A percentile compares a stretch with the other conserved stretches of the same genome.
phyloP scores from a whole-genome alignment of 2,888 invertebrate genomes.

The Cheilosia vernalis region DNA sequence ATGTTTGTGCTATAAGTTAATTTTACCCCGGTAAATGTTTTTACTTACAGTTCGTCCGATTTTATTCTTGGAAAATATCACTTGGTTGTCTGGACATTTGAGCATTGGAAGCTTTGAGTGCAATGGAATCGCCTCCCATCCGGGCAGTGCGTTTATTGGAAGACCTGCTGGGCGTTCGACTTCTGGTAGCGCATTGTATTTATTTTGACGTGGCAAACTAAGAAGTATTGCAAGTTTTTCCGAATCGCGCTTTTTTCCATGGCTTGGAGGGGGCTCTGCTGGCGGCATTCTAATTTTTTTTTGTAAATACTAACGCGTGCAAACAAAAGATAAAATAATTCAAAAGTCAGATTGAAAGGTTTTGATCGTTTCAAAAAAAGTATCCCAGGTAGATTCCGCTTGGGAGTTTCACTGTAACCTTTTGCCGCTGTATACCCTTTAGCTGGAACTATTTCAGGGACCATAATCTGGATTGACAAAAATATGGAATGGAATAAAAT shows the following conservation, averaged over 20 bases:
- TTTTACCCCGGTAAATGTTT: not conserved
- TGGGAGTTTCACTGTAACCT: not conserved
- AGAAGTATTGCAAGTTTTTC: slow-evolving; percentile 44
- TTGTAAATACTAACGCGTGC: not conserved
- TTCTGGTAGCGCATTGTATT: slow-evolving; percentile 27
- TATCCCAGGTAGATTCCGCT: not conserved
- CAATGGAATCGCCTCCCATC: slow-evolving; percentile 82
- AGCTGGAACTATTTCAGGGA: no score
- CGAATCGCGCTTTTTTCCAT: not conserved
- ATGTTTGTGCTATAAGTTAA: not conserved
- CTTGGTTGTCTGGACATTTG: slow-evolving; percentile 82
- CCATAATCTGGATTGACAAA: no score
- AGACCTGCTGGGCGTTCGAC: slow-evolving; percentile 77
- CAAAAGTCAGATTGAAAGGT: not conserved
- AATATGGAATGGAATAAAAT: no score
- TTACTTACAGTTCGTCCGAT: slow-evolving; percentile 80
- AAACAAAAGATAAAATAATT: not conserved
- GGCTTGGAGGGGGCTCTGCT: not conserved
- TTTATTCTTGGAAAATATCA: slow-evolving; percentile 82
- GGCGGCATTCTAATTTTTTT: not conserved
- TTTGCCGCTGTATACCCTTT: no score
- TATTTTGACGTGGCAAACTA: slow-evolving; percentile 29
- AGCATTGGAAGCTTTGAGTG: slow-evolving; percentile 82
- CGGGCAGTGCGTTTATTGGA: slow-evolving; percentile 82
- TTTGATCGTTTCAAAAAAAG: not conserved